Conservation (phyloP, 1,140 invertebrate genomes). For the Cotesia glomerata region DNA sequence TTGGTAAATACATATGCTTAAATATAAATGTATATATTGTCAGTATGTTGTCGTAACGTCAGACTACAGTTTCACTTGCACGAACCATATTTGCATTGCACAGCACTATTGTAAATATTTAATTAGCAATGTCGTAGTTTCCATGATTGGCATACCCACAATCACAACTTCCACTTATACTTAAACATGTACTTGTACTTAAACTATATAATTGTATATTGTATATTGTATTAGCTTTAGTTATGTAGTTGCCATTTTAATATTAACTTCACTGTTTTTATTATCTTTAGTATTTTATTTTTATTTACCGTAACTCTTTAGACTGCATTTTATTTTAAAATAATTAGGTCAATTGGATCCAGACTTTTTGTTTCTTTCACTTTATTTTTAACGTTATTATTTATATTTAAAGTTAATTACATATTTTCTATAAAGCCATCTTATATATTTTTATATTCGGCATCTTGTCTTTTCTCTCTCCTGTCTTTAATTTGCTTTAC, state of each 20-base stretch:
- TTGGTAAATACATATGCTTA: too few relatives aligned
- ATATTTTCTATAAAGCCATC: neutral
- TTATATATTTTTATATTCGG: neutral
- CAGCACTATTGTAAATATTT: slow-evolving; percentile 28
- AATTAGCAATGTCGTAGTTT: slow-evolving; percentile 20
- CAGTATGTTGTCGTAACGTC: slow-evolving; percentile 10
- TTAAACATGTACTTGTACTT: too few relatives aligned
- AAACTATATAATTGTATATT: slow-evolving; percentile 6
- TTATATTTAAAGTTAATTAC: neutral
- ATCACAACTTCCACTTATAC: too few relatives aligned
- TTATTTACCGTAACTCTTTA: too few relatives aligned
- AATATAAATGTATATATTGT: too few relatives aligned
- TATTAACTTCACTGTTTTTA: slow-evolving; percentile 5
- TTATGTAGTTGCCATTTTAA: slow-evolving; percentile 15
- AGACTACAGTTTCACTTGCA: slow-evolving; percentile 14
- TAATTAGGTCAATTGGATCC: slow-evolving; percentile 6
- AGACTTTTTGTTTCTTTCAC: neutral
- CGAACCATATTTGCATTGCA: slow-evolving; percentile 27
- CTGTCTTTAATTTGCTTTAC: neutral
- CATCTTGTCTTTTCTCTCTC: neutral
- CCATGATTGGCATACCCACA: neutral
- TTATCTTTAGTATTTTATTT: neutral
- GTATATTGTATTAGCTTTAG: neutral
- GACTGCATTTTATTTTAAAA: neutral
- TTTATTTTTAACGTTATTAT: neutral